Base-by-base conservation (phyloP, 2,888 invertebrate species). In the Panopea generosa region DNA sequence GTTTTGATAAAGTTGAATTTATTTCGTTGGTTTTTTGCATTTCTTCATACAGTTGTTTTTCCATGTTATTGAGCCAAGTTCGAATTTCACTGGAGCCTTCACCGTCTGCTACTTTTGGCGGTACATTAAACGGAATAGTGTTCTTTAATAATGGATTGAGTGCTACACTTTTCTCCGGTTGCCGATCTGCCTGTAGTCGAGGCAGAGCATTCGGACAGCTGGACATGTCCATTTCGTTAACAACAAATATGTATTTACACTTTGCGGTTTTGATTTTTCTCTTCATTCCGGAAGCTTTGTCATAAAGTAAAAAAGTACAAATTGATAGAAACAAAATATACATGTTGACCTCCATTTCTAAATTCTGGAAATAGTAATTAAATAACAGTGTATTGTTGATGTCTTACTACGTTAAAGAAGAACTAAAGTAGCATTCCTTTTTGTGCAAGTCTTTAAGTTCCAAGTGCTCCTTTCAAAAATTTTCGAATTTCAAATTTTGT, bases 171-270 rank as follows among this genome's bases (percentile, higher is more conserved):
- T 62, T 66, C n/a, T 63, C 60, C n/a, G 68, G 52, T 24, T 72
- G 60, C n/a, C 52, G 67, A 27, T 83, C 83, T 0, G 81, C 77
- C 56, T 82, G 79, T 7, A 84, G 67, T 52, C 82, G 80, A 4
- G 76, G 73, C n/a, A 82, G 61, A 22, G 82, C 73, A 24, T 76
- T 75, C 0, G 87, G 84, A 73, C 89, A 89, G 43, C 83, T 83
- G 26, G 85, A 76, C 2, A 77, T 77, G 78, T 87, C 87, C 78
- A 88, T 84, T 71, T 89, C 89, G 63, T 90, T 86, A 1, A 90
- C 87, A 9, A 90, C 87, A 50, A 90, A 85, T 0, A 87, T 87
- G 74, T 90, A 90, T 56, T 83, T 79, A 33, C 85, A 85, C 40
- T 75, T 77, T 16, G 67, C 9, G 18, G 77, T 81, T 27, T 65